Evolutionary conservation across 2,888 invertebrate genomes (phyloP).

Genomic region (Cantharis lateralis): DNA sequence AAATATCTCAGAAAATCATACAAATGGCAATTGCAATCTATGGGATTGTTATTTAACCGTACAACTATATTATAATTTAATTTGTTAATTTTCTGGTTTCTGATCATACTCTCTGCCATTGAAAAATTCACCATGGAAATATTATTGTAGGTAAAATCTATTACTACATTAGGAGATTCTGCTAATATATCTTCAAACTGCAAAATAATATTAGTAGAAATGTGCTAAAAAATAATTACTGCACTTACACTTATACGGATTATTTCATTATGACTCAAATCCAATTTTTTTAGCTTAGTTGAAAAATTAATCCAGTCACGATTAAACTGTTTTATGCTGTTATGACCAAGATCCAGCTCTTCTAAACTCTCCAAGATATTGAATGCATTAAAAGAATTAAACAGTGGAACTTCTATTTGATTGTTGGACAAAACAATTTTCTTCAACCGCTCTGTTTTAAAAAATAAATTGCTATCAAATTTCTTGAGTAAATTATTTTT

Average conservation of each 20-base stretch:
- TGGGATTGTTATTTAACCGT: slow-evolving; percentile 62
- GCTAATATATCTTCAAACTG: not conserved
- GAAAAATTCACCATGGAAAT: slow-evolving; percentile 55
- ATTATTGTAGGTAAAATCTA: slow-evolving; percentile 70
- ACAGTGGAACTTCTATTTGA: slow-evolving; percentile 10
- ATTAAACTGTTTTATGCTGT: slow-evolving; percentile 32
- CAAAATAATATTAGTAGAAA: not conserved
- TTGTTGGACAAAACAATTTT: slow-evolving; percentile 35
- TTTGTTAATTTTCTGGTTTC: slow-evolving; percentile 38
- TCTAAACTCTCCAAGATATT: slow-evolving; percentile 50
- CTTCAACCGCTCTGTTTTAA: slow-evolving; percentile 40
- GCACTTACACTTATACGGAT: slow-evolving; percentile 58
- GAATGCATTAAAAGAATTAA: not conserved
- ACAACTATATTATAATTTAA: slow-evolving; percentile 39
- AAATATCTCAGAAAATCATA: slow-evolving; percentile 61
- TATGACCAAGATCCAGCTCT: slow-evolving; percentile 56
- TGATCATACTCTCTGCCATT: not conserved
- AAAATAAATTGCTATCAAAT: slow-evolving; percentile 62
- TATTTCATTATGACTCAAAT: slow-evolving; percentile 71
- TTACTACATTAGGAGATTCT: not conserved
- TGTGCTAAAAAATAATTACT: not conserved
- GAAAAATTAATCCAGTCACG: slow-evolving; percentile 25
- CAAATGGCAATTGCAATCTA: slow-evolving; percentile 65
- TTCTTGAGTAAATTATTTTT: slow-evolving; percentile 66
- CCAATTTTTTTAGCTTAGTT: slow-evolving; percentile 55